Conservation (phyloP, 1,140 invertebrate genomes). For the Lithobius niger region DNA sequence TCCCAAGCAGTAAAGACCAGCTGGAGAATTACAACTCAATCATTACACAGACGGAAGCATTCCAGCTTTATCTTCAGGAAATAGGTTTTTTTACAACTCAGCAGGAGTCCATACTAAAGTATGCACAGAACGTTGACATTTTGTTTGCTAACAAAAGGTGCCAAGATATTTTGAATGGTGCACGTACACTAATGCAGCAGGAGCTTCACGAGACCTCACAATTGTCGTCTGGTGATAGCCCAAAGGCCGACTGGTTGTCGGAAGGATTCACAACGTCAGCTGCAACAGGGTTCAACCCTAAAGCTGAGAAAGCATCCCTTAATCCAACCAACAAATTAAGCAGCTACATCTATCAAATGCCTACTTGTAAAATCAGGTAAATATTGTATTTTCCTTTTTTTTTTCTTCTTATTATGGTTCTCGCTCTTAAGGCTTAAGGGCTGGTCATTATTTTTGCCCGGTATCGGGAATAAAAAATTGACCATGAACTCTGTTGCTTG, state of each 20-base stretch:
- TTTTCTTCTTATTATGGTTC: no score
- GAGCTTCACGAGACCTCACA: slow-evolving; percentile 62
- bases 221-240: slow-evolving; percentile 22
- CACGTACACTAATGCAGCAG: slow-evolving; percentile 58
- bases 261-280: not conserved
- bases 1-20: slow-evolving; percentile 56
- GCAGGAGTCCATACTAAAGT: slow-evolving; percentile 43
- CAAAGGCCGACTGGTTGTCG: not conserved
- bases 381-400: no score
- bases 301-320: not conserved
- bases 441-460: no score
- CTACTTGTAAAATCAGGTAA: not conserved
- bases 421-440: no score
- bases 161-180: slow-evolving; percentile 51
- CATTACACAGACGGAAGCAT: slow-evolving; percentile 45
- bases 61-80: slow-evolving; percentile 45
- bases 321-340: not conserved
- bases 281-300: not conserved
- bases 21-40: slow-evolving; percentile 49
- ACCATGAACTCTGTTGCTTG: no score
- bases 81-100: slow-evolving; percentile 29
- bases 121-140: slow-evolving; percentile 58
- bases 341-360: not conserved
- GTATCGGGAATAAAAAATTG: no score
- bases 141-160: slow-evolving; percentile 66